Evolutionary conservation across 2,797 vertebrate genomes (phyloP).

Genomic region (Microtus agrestis): DNA sequence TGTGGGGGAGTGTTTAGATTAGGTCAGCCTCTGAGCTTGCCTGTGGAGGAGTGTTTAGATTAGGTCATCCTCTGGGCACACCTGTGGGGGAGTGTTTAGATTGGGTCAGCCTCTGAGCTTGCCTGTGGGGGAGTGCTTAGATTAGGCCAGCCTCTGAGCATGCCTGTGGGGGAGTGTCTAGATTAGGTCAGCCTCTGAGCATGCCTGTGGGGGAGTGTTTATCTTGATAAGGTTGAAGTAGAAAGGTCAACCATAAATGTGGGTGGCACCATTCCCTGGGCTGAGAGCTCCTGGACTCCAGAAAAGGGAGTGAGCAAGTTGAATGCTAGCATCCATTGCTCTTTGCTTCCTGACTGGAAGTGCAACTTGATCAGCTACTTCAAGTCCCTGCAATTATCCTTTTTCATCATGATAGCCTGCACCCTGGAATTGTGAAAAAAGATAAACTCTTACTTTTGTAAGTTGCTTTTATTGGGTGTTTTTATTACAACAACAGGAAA

Average conservation of each 20-base stretch:
- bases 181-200: background rate
- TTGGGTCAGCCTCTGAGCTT: no score
- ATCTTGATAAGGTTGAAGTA: background rate
- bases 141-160: no score
- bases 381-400: background rate
- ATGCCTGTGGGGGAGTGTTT: background rate
- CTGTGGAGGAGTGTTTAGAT: no score
- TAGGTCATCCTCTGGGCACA: no score
- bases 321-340: no score
- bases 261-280: background rate
- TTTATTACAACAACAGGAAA: background rate
- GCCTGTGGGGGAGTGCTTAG: no score
- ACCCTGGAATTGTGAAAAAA: no score
- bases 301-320: background rate
- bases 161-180: background rate
- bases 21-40: no score
- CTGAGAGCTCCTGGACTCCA: background rate
- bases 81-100: no score
- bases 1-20: no score
- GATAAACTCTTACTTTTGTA: background rate
- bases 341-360: no score
- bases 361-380: background rate
- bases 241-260: background rate
- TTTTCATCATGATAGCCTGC: no score
- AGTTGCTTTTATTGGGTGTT: background rate